Evolutionary conservation across 2,113 vertebrate species (phyloP).

Genomic region (Pica pica): DNA sequence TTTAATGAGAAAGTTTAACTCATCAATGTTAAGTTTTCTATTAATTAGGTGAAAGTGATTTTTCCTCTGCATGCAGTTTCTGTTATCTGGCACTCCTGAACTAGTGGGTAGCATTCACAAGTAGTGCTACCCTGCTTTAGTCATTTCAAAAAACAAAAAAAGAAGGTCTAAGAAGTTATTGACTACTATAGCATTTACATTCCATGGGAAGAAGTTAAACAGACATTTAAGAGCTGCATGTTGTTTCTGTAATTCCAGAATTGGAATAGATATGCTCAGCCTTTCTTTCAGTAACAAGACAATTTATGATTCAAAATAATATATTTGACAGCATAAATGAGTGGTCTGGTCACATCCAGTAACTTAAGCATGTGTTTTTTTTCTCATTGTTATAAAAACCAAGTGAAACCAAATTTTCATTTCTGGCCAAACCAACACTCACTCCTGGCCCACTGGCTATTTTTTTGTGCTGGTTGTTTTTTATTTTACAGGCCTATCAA

Average conservation of each 20-base stretch:
- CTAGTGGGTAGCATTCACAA: background rate
- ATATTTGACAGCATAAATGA: background rate
- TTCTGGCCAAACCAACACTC: background rate
- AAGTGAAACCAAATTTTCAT: background rate
- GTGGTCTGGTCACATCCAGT: background rate
- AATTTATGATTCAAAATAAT: background rate
- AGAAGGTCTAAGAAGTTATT: background rate
- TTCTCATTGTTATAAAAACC: background rate
- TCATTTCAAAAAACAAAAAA: background rate
- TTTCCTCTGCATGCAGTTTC: background rate
- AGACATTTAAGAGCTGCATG: background rate
- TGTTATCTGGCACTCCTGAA: background rate
- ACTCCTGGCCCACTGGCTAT: background rate
- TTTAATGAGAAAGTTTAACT: constrained; percentile 13
- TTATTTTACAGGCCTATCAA: background rate
- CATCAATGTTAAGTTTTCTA: background rate
- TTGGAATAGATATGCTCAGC: background rate
- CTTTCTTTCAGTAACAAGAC: background rate
- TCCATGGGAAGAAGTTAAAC: background rate
- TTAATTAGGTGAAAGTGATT: background rate
- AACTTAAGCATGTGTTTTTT: background rate
- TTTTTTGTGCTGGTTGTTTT: background rate
- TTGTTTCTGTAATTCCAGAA: background rate
- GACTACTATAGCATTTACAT: background rate
- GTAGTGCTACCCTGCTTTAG: background rate